Percentiles rank a stretch among this genome's conserved stretches.
These are phyloP conservation scores for Pyrocephalus nanus DNA, from an alignment of 2,797 vertebrate species.

Conservation along the genomic window DNA sequence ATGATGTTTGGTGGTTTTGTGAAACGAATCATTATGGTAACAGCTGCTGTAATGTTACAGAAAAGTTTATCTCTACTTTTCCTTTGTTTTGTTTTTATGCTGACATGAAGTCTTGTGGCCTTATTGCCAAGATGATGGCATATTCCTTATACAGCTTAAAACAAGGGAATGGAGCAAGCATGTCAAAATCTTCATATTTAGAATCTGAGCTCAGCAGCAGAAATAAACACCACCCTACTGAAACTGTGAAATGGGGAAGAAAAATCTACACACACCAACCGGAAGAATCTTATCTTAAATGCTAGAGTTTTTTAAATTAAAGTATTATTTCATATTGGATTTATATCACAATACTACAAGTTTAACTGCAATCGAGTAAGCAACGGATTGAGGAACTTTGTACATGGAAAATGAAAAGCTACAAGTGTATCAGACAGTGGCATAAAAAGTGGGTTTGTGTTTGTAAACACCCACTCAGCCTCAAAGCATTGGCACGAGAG, in stretches of 20 bases:
- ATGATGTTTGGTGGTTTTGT: neutral
- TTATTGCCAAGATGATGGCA: neutral
- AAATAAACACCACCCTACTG: neutral
- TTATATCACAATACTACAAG: neutral
- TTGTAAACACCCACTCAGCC: conserved; percentile 6
- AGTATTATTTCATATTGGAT: neutral
- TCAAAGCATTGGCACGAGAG: neutral
- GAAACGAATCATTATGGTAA: conserved; percentile 52
- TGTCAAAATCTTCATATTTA: neutral
- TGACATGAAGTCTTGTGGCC: neutral
- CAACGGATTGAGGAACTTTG: neutral
- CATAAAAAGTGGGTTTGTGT: neutral
- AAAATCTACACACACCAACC: neutral
- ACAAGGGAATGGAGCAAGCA: neutral
- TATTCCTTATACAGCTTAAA: neutral
- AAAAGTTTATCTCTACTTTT: conserved; percentile 8
- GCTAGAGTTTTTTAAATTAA: neutral
- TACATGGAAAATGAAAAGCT: neutral
- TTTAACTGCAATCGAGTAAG: neutral
- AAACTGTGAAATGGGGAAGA: neutral
- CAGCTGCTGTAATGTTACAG: conserved; percentile 31
- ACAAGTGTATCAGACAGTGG: neutral
- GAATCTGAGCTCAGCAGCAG: neutral
- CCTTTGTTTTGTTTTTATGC: neutral
- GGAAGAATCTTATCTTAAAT: neutral